Base-by-base conservation (phyloP, 2,797 vertebrate species). In the Euphonia xanthogaster region DNA sequence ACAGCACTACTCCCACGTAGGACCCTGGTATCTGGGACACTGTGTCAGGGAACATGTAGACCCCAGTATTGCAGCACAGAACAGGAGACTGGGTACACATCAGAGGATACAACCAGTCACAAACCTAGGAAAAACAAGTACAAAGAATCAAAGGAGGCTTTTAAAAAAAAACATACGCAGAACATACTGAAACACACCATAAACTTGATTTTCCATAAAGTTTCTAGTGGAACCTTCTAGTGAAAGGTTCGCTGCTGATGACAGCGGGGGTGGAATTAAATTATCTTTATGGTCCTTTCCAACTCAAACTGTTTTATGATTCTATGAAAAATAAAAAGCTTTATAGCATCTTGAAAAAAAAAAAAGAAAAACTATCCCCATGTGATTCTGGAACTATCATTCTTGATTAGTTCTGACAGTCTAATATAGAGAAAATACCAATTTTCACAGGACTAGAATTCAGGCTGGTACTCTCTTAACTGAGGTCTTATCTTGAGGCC, bases 21-120 rank as follows among this genome's bases (percentile, higher is more conserved):
- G 98, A 99, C 35, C 99, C 99, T 2, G 98, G 98, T 10, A 97
- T 70, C 42, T 98, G 98, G 12, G 99, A 98, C 99, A 99, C 99
- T 84, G 99, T 97, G 96, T 99, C 99, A 8, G 99, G 99, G 90
- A 99, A 99, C 99, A 99, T 99, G 95, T 99, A 99, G 94, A 99
- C 99, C 25, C 99, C 99, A 1, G 98, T 99, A 93, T 96, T 99
- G 92, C 99, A 99, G 84, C 99, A 98, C 76, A 99, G 94, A 90
- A 99, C 99, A 2, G 99, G 99, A 27, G 99, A 99, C 91, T 99
- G 98, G 55, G 97, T 97, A 84, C 98, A 96, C 98, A 99, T 99
- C 51, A 99, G 98, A 11, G 99, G 99, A 94, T 99, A 99, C 6
- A 99, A 88, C 99, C 99, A 99, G 97, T 99, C 99, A 94, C 99